Conservation (phyloP, 53 echinoderm and acorn worm species). For the Luidia sarsii region DNA sequence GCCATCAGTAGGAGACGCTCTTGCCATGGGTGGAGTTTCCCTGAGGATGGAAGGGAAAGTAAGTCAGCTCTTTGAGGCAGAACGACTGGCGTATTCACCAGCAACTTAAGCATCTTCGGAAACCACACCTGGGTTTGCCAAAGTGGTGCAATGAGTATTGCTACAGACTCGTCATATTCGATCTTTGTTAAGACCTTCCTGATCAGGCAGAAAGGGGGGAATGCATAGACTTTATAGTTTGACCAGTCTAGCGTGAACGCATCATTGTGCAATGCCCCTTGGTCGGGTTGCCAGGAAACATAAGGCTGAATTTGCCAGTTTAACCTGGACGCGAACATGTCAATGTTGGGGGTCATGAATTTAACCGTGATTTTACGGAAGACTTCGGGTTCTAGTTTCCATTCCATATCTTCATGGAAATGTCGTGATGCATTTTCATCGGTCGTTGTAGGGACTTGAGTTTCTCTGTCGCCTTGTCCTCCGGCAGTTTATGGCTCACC, state of each 20-base stretch:
- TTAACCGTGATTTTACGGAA: not conserved
- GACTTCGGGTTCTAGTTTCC: not conserved
- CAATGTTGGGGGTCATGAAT: not conserved
- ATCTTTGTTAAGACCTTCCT: slow-evolving; percentile 8
- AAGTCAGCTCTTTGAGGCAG: not conserved
- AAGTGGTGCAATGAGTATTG: slow-evolving; percentile 25
- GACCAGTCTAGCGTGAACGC: slow-evolving; percentile 30
- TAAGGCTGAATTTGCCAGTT: slow-evolving; percentile 45
- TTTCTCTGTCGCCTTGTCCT: slow-evolving; percentile 4
- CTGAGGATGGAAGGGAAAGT: not conserved
- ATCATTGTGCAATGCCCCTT: not conserved
- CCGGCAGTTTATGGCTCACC: slow-evolving; percentile 4
- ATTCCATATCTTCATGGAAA: slow-evolving; percentile 15
- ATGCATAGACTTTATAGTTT: slow-evolving; percentile 29
- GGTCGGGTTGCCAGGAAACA: slow-evolving; percentile 43
- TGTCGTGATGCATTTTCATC: not conserved
- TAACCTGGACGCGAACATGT: slow-evolving; percentile 39
- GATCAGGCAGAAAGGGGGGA: slow-evolving; percentile 25
- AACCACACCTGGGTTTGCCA: slow-evolving; percentile 43
- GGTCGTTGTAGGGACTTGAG: slow-evolving; percentile 13
- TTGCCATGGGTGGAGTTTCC: not conserved
- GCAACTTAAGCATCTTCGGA: too few relatives aligned
- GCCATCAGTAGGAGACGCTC: not conserved
- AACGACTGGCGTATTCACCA: too few relatives aligned
- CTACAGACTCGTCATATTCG: not conserved